Evolutionary conservation across 2,797 vertebrate species (phyloP).

Genomic region (Phrynocephalus forsythii): DNA sequence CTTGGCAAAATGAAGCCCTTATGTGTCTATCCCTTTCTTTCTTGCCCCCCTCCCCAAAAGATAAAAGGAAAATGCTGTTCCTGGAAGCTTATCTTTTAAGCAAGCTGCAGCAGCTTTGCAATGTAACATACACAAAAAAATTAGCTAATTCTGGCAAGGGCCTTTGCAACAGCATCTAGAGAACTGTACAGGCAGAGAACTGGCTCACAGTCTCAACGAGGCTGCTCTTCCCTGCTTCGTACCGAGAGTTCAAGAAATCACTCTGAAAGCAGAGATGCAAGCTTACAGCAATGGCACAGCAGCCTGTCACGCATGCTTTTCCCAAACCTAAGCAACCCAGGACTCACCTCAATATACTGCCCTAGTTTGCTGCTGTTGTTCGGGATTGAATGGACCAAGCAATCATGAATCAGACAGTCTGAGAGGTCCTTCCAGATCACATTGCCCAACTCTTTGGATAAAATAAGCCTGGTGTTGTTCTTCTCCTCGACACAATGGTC

Average conservation of each 20-base stretch:
- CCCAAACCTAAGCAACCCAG: neutral
- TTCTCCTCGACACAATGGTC: constrained; percentile 58
- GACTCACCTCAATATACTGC: constrained; percentile 86
- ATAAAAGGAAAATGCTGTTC: neutral
- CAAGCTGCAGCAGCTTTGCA: neutral
- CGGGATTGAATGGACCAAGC: constrained; percentile 93
- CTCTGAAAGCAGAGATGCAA: neutral
- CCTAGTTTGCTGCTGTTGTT: constrained; percentile 91
- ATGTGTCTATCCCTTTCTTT: too few relatives aligned
- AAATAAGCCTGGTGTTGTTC: constrained; percentile 15
- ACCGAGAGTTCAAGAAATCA: neutral
- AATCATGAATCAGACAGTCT: constrained; percentile 90
- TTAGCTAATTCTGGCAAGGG: neutral
- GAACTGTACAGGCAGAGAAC: neutral
- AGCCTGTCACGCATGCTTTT: neutral
- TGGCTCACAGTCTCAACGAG: too few relatives aligned
- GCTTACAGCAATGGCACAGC: too few relatives aligned
- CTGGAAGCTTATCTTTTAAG: neutral
- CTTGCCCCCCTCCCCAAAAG: too few relatives aligned
- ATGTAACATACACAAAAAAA: too few relatives aligned
- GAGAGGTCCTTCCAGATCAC: constrained; percentile 93
- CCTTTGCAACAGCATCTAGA: neutral
- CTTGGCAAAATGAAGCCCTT: too few relatives aligned
- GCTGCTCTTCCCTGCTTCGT: too few relatives aligned
- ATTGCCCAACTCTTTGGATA: constrained; percentile 86